Evolutionary conservation across 2,888 invertebrate genomes (phyloP).

Genomic region (Drosophila limbata): DNA sequence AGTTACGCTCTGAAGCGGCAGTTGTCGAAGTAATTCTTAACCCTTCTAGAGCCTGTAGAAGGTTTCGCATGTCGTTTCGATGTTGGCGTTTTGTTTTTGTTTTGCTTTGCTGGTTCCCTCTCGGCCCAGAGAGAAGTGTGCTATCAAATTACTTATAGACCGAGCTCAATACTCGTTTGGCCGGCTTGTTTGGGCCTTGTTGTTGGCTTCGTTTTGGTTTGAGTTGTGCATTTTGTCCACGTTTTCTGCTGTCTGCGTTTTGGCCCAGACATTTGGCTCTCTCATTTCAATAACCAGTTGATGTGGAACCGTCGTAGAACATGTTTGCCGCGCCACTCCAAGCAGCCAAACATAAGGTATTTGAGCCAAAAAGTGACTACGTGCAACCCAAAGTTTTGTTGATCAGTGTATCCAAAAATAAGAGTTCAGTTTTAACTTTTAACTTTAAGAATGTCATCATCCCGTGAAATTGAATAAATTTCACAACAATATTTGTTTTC

Average conservation of each 20-base stretch:
- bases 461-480: background rate
- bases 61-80: conserved; percentile 26
- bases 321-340: conserved; percentile 62
- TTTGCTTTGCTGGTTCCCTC: conserved; percentile 38
- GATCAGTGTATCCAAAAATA: background rate
- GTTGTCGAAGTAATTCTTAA: conserved; percentile 24
- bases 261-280: conserved; percentile 25
- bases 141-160: conserved; percentile 48
- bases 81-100: conserved; percentile 23
- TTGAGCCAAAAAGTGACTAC: background rate
- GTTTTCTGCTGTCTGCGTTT: conserved; percentile 17
- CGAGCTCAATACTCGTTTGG: conserved; percentile 63
- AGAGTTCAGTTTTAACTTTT: background rate
- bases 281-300: conserved; percentile 60
- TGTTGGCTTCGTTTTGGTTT: conserved; percentile 24
- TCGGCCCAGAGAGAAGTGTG: conserved; percentile 8
- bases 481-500: background rate
- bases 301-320: conserved; percentile 66
- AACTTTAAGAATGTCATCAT: background rate
- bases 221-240: conserved; percentile 39
- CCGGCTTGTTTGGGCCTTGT: conserved; percentile 37
- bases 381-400: conserved; percentile 12
- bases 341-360: conserved; percentile 60
- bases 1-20: conserved; percentile 16
- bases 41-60: conserved; percentile 20